Evolutionary conservation across 23 tunicate genomes (phyloP).

Genomic region (Botrylloides violaceus): DNA sequence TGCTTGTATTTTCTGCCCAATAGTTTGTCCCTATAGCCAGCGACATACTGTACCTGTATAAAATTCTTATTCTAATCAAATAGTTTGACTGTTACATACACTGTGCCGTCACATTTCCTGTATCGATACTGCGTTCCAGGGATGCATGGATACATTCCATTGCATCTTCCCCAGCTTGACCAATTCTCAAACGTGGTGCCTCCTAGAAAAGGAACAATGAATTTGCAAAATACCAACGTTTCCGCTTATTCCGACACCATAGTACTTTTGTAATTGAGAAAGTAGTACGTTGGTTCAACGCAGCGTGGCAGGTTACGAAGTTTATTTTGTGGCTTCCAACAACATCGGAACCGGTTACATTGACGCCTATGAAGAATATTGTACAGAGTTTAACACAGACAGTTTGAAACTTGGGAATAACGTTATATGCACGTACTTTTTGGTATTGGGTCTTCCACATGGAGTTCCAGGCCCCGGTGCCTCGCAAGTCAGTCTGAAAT

Average conservation of each 20-base stretch:
- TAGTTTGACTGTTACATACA: too few relatives aligned
- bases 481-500: neutral
- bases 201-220: neutral
- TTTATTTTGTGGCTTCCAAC: neutral
- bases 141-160: neutral
- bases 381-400: too few relatives aligned
- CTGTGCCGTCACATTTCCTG: neutral
- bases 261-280: neutral
- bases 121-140: neutral
- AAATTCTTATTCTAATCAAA: too few relatives aligned
- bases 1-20: too few relatives aligned
- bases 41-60: too few relatives aligned
- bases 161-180: neutral
- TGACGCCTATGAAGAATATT: neutral
- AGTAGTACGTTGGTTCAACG: neutral
- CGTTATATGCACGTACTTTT: too few relatives aligned
- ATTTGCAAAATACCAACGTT: neutral
- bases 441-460: neutral
- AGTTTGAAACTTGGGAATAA: too few relatives aligned
- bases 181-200: neutral
- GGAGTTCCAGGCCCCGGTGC: neutral
- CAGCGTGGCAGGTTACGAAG: neutral
- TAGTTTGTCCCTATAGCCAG: too few relatives aligned
- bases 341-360: neutral
- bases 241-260: too few relatives aligned